Evolutionary conservation across 2,113 vertebrate genomes (phyloP).

Genomic region (Podilymbus podiceps): DNA sequence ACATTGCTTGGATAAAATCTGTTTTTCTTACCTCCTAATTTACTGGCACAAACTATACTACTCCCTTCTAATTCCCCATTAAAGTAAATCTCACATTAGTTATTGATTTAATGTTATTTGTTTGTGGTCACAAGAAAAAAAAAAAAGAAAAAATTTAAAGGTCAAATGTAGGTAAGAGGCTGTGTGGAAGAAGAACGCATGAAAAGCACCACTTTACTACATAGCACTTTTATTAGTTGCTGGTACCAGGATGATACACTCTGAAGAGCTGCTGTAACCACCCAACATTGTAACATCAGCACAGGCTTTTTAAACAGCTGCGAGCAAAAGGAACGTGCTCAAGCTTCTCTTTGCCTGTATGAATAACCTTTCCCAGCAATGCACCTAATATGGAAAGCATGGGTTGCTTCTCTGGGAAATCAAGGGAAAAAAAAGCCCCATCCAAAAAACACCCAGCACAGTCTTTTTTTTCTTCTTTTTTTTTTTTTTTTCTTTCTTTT

Average conservation of each 20-base stretch:
- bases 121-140: background rate
- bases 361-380: background rate
- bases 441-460: background rate
- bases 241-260: rapidly evolving
- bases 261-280: background rate
- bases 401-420: background rate
- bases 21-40: background rate
- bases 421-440: background rate
- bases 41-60: background rate
- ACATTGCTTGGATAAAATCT: background rate
- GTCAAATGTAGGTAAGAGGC: background rate
- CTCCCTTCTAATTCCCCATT: background rate
- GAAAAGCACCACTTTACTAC: background rate
- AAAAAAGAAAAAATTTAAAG: background rate
- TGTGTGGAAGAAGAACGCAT: background rate
- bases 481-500: background rate
- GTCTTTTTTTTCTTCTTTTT: background rate
- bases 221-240: background rate
- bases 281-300: background rate
- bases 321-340: background rate
- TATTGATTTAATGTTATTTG: background rate
- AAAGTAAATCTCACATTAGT: background rate
- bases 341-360: background rate
- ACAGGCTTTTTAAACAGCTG: background rate
- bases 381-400: background rate